Evolutionary conservation across 2,113 vertebrate species (phyloP).

Genomic region (Cyphomyrus discorhynchus): DNA sequence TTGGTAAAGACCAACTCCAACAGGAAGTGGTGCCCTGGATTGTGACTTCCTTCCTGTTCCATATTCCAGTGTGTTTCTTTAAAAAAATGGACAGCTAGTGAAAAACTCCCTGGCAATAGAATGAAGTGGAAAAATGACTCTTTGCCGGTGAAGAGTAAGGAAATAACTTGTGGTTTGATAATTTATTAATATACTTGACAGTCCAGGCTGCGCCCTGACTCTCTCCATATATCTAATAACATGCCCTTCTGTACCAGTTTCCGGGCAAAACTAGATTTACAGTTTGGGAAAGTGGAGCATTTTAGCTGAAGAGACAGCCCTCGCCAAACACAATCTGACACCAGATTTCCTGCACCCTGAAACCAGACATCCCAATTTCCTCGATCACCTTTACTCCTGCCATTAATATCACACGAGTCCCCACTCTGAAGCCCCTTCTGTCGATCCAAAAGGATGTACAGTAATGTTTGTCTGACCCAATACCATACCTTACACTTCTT

Average conservation of each 20-base stretch:
- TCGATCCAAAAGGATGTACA: not conserved
- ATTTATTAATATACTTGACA: slow-evolving; percentile 5
- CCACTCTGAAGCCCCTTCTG: not conserved
- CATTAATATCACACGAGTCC: not conserved
- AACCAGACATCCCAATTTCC: not conserved
- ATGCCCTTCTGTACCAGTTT: not conserved
- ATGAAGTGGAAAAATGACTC: too few relatives aligned
- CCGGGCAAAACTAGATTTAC: not conserved
- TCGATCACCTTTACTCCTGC: not conserved
- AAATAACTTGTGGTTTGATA: too few relatives aligned
- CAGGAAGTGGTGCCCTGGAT: not conserved
- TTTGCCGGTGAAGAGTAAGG: too few relatives aligned
- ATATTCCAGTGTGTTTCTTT: not conserved
- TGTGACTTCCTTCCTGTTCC: not conserved
- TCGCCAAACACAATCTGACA: not conserved
- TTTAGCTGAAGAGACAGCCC: not conserved
- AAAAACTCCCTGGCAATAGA: too few relatives aligned
- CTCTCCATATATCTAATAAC: not conserved
- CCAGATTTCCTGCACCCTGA: not conserved
- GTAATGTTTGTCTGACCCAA: not conserved
- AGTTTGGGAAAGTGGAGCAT: not conserved
- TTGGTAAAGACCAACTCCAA: not conserved
- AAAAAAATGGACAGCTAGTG: too few relatives aligned
- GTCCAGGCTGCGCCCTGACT: not conserved
- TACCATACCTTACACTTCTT: not conserved